Evolutionary conservation across 2,113 vertebrate species (phyloP).

Genomic region (Illadopsis cleaveri): DNA sequence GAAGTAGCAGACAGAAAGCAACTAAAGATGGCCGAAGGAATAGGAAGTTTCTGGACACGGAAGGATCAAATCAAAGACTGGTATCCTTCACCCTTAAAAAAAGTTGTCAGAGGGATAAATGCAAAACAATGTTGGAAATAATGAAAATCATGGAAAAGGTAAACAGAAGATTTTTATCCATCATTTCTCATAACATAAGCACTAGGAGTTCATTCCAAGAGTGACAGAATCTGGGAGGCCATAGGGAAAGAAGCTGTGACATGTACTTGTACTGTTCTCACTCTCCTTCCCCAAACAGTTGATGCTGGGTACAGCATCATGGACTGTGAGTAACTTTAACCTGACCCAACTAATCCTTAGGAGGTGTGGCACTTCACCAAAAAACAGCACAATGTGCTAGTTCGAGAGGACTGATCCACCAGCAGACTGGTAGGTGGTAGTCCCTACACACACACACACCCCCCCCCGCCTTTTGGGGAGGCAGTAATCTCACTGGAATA

Average conservation of each 20-base stretch:
- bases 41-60: neutral
- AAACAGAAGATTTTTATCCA: neutral
- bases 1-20: neutral
- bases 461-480: neutral
- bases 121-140: neutral
- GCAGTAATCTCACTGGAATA: neutral
- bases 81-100: neutral
- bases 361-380: neutral
- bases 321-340: neutral
- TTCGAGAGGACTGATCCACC: neutral
- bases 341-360: neutral
- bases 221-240: neutral
- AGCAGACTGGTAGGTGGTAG: neutral
- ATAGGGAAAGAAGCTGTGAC: neutral
- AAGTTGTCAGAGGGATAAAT: neutral
- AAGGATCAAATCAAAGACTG: neutral
- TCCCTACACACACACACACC: too few relatives aligned
- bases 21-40: neutral
- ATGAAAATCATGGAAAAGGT: neutral
- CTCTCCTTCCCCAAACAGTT: neutral
- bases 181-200: neutral
- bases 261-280: neutral
- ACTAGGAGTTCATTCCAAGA: neutral
- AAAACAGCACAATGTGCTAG: accelerated
- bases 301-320: neutral